Base-by-base conservation (phyloP, 2,797 vertebrate species). In the Heterohyrax brucei region DNA sequence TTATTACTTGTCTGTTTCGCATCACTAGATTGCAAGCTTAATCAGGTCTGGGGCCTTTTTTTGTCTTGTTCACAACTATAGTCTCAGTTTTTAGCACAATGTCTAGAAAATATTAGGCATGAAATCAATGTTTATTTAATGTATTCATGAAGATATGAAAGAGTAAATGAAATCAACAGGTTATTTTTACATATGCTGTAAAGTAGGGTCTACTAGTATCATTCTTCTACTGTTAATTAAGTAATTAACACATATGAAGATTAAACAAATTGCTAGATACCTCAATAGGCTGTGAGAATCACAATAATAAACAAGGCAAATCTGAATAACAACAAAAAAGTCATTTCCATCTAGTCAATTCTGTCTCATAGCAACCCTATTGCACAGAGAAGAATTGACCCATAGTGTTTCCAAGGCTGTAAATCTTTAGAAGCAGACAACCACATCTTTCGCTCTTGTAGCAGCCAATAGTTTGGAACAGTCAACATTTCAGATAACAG, bases 61-160 rank as follows among this genome's bases (percentile, higher is more conserved):
- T 53, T 56, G 1, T 30, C 10, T 21, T 53, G 33, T 50, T 89
- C 28, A 53, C 22, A 28, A 22, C 3, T 56, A 1, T 79, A 30
- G 28, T 79, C 46, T 89, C 48, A 89, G 24, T 4, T 80, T 68
- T 48, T 56, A 64, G 10, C 6, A 22, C 10, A 70, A 24, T 39
- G 50, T 6, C n/a, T 59, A 18, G 6, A 81, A 79, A 59, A 72
- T 70, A 90, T 59, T 70, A 59, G 33, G 5, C 30, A n/a, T 12
- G 28, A 14, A 56, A 70, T 90, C 70, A 70, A 68, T 53, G 62
- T 80, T 89, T 79, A 70, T 68, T 79, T 24, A 89, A 89, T 79
- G 53, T 39, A 33, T 68, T 80, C 33, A 90, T 28, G 68, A 80
- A 46, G 30, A 59, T 6, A 7, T 68, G 21, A 90, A 59, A 72